These are phyloP conservation scores for Hoplodrina ambigua DNA, from an alignment of 2,888 invertebrate species.

Conservation along the genomic window DNA sequence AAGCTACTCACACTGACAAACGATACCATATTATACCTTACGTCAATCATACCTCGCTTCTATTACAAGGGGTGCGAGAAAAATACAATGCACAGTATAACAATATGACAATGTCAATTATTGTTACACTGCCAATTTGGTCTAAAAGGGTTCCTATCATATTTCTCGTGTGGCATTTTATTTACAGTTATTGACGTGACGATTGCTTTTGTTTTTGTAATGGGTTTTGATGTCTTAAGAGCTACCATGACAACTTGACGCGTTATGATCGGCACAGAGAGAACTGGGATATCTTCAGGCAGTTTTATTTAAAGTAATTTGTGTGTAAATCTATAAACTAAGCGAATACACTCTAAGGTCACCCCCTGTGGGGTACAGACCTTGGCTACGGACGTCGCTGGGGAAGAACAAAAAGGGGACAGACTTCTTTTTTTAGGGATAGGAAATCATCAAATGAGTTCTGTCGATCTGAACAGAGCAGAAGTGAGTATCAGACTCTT, in stretches of 20 bases:
- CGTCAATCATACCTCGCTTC: slow-evolving; percentile 39
- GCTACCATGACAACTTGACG: not conserved
- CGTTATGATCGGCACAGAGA: too few relatives aligned
- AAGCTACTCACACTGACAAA: slow-evolving; percentile 2
- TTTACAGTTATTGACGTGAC: slow-evolving; percentile 40
- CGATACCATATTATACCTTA: slow-evolving; percentile 5
- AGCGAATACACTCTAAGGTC: too few relatives aligned
- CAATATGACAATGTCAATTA: slow-evolving; percentile 50
- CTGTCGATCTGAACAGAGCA: too few relatives aligned
- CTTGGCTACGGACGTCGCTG: too few relatives aligned
- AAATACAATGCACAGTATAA: slow-evolving; percentile 28
- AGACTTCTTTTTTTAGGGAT: too few relatives aligned
- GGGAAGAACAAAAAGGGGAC: too few relatives aligned
- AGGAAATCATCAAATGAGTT: too few relatives aligned
- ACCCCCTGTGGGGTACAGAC: too few relatives aligned
- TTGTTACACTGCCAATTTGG: slow-evolving; percentile 49
- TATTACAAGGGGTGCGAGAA: slow-evolving; percentile 35
- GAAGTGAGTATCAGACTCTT: too few relatives aligned
- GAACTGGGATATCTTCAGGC: too few relatives aligned
- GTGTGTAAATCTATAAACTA: too few relatives aligned
- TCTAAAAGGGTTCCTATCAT: slow-evolving; percentile 55
- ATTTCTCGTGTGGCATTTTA: slow-evolving; percentile 43
- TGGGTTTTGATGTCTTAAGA: slow-evolving; percentile 27
- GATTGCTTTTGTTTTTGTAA: slow-evolving; percentile 40
- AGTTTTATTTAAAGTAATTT: too few relatives aligned